These are phyloP conservation scores for Ceyx erithaca DNA, from an alignment of 2,797 vertebrate genomes.

Conservation along the genomic window DNA sequence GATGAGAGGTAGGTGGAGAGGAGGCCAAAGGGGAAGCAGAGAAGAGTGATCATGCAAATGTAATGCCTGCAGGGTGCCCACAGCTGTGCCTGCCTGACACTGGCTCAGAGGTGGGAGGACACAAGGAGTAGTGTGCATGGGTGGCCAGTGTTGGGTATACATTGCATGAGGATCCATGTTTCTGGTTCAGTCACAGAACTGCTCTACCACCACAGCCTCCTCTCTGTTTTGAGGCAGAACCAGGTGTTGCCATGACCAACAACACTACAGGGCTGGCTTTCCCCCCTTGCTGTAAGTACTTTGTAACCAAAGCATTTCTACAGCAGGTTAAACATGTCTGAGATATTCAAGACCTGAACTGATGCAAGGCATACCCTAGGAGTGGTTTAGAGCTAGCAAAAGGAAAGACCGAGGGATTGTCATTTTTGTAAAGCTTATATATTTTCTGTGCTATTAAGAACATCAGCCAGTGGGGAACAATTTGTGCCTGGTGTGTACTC, in stretches of 20 bases:
- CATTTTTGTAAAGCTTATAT: background rate
- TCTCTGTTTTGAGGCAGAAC: background rate
- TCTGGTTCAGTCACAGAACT: background rate
- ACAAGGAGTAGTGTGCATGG: fast-evolving
- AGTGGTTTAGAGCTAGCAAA: background rate
- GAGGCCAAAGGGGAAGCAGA: background rate
- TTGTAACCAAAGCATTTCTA: background rate
- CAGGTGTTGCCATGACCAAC: background rate
- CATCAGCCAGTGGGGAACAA: background rate
- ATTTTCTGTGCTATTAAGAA: background rate
- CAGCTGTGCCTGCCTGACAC: background rate
- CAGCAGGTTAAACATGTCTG: background rate
- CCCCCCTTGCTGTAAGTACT: background rate
- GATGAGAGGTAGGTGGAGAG: background rate
- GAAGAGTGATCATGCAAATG: background rate
- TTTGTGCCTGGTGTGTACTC: background rate
- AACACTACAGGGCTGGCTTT: background rate
- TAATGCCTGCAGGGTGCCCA: background rate
- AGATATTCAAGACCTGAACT: background rate
- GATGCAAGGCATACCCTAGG: background rate
- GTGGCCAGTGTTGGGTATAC: background rate
- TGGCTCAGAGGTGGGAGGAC: background rate
- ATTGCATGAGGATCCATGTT: background rate
- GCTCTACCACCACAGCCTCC: background rate
- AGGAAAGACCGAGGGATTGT: background rate